Evolutionary conservation across 1,140 invertebrate genomes (phyloP).

Genomic region (Drosophila triauraria): DNA sequence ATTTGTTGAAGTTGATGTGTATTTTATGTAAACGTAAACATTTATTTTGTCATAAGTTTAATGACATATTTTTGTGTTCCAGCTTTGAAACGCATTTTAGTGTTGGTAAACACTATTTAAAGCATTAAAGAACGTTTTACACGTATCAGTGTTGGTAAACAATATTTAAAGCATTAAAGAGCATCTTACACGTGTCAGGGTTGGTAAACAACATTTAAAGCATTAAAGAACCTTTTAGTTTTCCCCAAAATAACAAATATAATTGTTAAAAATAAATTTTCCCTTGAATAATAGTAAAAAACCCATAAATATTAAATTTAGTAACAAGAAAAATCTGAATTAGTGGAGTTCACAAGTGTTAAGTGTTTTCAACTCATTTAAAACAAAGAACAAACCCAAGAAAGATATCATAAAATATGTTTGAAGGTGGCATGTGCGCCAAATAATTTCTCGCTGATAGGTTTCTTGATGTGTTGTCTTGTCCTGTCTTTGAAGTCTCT

Average conservation of each 20-base stretch:
- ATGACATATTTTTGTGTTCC: neutral
- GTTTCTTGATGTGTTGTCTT: too few relatives aligned
- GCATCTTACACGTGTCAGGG: neutral
- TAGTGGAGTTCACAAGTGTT: neutral
- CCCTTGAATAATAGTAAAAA: too few relatives aligned
- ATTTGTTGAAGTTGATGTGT: neutral
- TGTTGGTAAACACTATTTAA: neutral
- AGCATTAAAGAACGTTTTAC: neutral
- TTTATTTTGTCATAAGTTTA: neutral
- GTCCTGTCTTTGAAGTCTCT: neutral
- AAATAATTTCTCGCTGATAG: neutral
- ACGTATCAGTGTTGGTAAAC: neutral
- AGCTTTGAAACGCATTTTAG: neutral
- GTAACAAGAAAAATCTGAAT: too few relatives aligned
- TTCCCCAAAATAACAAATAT: too few relatives aligned
- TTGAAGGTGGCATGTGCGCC: slow-evolving; percentile 1
- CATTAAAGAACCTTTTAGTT: neutral
- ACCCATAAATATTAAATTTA: too few relatives aligned
- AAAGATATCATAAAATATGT: neutral
- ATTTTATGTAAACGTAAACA: slow-evolving; percentile 1
- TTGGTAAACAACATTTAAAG: neutral
- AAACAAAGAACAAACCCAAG: too few relatives aligned
- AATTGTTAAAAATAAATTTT: too few relatives aligned
- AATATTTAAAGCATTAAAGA: neutral
- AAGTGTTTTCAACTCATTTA: too few relatives aligned